Percentiles rank a stretch among this genome's conserved stretches.
Conservation (phyloP, 2,888 invertebrate species). For the Lomographa bimaculata region DNA sequence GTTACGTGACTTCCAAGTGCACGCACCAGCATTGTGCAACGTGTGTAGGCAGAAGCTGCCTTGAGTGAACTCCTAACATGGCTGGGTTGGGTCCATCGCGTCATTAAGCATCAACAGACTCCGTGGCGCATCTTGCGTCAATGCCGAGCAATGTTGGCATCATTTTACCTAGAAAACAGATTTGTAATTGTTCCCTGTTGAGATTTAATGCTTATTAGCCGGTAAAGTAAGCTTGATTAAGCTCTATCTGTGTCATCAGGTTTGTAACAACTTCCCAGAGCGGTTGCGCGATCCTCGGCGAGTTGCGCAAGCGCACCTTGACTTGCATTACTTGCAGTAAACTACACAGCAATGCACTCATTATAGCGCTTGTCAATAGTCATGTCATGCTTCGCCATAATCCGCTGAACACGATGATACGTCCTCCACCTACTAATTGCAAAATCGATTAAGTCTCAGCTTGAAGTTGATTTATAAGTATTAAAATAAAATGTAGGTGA, state of each 20-base stretch:
- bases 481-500: slow-evolving; percentile 13
- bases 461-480: slow-evolving; percentile 12
- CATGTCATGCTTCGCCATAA: slow-evolving; percentile 37
- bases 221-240: slow-evolving; percentile 28
- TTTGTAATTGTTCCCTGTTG: slow-evolving; percentile 23
- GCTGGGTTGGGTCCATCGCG: slow-evolving; percentile 34
- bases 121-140: slow-evolving; percentile 41
- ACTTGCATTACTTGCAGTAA: slow-evolving; percentile 56
- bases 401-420: slow-evolving; percentile 43
- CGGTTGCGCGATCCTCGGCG: slow-evolving; percentile 46
- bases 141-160: slow-evolving; percentile 30
- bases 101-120: slow-evolving; percentile 42
- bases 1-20: slow-evolving; percentile 36
- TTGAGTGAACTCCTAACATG: slow-evolving; percentile 49
- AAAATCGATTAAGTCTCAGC: slow-evolving; percentile 25
- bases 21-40: slow-evolving; percentile 40
- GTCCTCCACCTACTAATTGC: slow-evolving; percentile 24
- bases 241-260: slow-evolving; percentile 31
- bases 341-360: slow-evolving; percentile 36
- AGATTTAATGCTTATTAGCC: slow-evolving; percentile 23
- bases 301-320: slow-evolving; percentile 68
- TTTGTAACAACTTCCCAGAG: slow-evolving; percentile 31
- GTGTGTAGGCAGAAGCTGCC: slow-evolving; percentile 48
- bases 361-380: slow-evolving; percentile 47
- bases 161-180: slow-evolving; percentile 25